Evolutionary conservation across 2,797 vertebrate species (phyloP), one percentile per base, ranked within the genome.

Genomic region (Echiichthys vipera): DNA sequence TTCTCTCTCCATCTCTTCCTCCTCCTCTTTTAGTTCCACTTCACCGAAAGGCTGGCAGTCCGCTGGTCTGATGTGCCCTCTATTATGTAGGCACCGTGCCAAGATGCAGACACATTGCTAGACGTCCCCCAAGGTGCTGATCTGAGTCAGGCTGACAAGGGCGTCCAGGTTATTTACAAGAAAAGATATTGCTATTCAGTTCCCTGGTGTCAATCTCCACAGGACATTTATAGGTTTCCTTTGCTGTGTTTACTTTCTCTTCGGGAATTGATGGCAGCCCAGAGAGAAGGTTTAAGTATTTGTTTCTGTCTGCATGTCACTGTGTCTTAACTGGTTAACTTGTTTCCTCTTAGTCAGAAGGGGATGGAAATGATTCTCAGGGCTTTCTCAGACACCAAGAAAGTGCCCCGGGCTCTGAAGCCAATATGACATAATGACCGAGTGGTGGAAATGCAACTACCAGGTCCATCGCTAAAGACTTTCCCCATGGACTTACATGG

Each of bases 161-260:
- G 75, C 42, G 58, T 61, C 56, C 58, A 62, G 86, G 89, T 90
- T 85, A 82, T 88, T 85, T 82, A 86, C 78, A 78, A 84, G 84
- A 66, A 54, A 64, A 88, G 76, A 81, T 75, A 87, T 80, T 76
- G 79, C 65, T 80, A 68, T 87, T 77, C 62, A 7, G 66, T 86
- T 82, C 81, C 78, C 80, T 43, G 39, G 42, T 85, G 82, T 85
- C 85, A 69, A 17, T 83, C 74, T 89, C 78, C 4, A 11, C 29
- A 32, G 84, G 85, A 74, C 57, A 24, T 71, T 58, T 71, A 81
- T 70, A 45, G 61, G 45, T 86, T 80, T 84, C 36, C 57, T 63
- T 29, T 53, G 30, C 34, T 71, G 62, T 86, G 84, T 89, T 83
- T 81, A 61, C 56, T 74, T 68, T 84, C 75, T 80, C 78, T 43